Conservation (phyloP, 2,113 vertebrate genomes). For the Anarrhichthys ocellatus region DNA sequence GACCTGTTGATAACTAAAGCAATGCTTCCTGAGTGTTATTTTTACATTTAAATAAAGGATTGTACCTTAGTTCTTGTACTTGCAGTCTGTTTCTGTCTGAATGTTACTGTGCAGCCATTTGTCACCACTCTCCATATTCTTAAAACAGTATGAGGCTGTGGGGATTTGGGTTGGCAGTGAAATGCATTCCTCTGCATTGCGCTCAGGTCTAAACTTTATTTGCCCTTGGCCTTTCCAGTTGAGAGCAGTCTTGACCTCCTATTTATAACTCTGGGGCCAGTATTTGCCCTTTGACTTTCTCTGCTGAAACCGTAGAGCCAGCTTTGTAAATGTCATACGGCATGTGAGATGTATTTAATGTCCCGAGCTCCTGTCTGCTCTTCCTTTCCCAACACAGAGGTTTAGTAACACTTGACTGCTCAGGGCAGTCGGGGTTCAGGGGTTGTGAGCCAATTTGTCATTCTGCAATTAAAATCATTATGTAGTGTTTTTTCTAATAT, state of each 20-base stretch:
- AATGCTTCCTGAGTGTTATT: neutral
- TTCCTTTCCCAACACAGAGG: conserved; percentile 50
- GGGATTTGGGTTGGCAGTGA: conserved; percentile 54
- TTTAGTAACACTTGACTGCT: conserved; percentile 24
- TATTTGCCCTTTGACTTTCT: conserved; percentile 84
- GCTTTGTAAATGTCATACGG: conserved; percentile 86
- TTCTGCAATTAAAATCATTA: neutral
- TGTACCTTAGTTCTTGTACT: neutral
- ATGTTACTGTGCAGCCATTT: neutral
- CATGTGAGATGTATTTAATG: conserved; percentile 80
- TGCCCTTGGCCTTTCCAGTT: conserved; percentile 81
- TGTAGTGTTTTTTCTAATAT: neutral
- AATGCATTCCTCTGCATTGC: conserved; percentile 69
- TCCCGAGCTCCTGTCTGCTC: conserved; percentile 42
- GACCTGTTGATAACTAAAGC: neutral
- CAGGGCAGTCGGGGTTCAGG: neutral
- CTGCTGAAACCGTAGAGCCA: conserved; percentile 86
- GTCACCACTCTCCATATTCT: conserved; percentile 21
- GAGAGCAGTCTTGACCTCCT: conserved; percentile 79
- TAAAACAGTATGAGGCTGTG: conserved; percentile 8
- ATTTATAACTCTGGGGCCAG: conserved; percentile 85
- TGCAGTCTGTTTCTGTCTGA: neutral
- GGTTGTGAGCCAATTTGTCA: neutral
- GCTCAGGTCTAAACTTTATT: conserved; percentile 74
- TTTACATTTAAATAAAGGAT: neutral